A percentile compares a stretch with the other conserved stretches of the same genome.
phyloP scores from a whole-genome alignment of 1,140 invertebrate species.

The Littorina saxatilis region DNA sequence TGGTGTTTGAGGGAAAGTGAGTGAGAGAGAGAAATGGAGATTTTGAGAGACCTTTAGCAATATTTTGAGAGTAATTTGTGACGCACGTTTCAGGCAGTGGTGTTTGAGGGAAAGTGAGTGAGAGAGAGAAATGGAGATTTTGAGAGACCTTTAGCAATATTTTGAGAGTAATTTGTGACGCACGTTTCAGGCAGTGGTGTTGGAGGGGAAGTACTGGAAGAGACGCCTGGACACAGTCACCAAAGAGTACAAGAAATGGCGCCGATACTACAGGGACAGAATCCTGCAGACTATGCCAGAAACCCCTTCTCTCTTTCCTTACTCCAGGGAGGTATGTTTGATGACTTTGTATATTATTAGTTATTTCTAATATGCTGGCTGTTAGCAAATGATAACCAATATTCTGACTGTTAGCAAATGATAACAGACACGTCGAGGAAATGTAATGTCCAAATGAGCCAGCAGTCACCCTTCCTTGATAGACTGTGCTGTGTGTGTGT shows the following conservation, averaged over 20 bases:
- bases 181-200: conserved; percentile 87
- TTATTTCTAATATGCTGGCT: too few species aligned
- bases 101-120: too few species aligned
- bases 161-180: not conserved
- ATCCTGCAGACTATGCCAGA: conserved; percentile 39
- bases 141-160: not conserved
- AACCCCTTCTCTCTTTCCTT: not conserved
- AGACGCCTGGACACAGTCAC: conserved; percentile 95
- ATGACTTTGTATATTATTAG: too few species aligned
- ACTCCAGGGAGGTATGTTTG: conserved; percentile 10
- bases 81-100: too few species aligned
- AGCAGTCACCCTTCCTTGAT: too few species aligned
- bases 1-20: too few species aligned
- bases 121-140: not conserved
- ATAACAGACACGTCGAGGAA: too few species aligned
- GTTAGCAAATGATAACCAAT: too few species aligned
- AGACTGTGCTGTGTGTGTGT: too few species aligned
- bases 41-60: not conserved
- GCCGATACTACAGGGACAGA: conserved; percentile 88
- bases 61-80: not conserved
- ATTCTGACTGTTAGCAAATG: too few species aligned
- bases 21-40: not conserved
- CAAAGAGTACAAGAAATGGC: conserved; percentile 99
- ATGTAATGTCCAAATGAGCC: too few species aligned
- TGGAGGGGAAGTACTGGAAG: conserved; percentile 99